Conservation (phyloP, 1,140 invertebrate genomes). For the Lasioglossum albipes region DNA sequence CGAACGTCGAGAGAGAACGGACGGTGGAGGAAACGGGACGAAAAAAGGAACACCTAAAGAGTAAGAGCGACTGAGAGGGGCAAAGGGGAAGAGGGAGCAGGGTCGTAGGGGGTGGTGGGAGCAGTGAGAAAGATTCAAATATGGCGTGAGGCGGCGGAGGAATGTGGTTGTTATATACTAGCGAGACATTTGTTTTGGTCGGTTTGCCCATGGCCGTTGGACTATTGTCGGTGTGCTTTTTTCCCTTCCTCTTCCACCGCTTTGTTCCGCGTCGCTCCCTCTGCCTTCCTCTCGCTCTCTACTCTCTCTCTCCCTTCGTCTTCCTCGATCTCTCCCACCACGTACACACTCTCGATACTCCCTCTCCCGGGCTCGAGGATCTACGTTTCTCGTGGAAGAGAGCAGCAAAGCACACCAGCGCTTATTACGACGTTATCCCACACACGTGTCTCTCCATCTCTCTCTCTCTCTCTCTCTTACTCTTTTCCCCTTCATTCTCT, state of each 20-base stretch:
- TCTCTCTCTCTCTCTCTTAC: no score
- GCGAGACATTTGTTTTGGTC: constrained; percentile 62
- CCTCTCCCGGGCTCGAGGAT: not conserved
- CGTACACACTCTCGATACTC: not conserved
- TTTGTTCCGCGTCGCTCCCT: constrained; percentile 13
- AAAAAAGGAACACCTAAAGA: not conserved
- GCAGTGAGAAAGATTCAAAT: constrained; percentile 60
- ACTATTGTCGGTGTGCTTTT: constrained; percentile 46
- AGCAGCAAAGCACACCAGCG: constrained; percentile 13
- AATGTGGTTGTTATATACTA: constrained; percentile 67
- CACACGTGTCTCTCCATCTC: not conserved
- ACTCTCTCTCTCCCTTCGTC: not conserved
- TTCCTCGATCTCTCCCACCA: no score
- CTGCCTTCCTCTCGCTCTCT: not conserved
- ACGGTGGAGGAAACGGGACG: constrained; percentile 33
- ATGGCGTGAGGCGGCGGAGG: constrained; percentile 60
- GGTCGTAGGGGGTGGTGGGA: constrained; percentile 11
- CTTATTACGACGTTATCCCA: constrained; percentile 30
- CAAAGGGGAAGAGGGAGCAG: constrained; percentile 3
- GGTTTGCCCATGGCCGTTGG: constrained; percentile 45
- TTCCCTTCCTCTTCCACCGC: constrained; percentile 16
- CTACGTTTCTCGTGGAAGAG: not conserved
- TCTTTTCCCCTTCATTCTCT: no score
- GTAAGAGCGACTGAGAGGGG: not conserved
- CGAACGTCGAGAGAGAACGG: constrained; percentile 6